Percentiles rank a stretch among this genome's conserved stretches.
phyloP scores from a whole-genome alignment of 2,888 invertebrate species.

The Stenodema calcarata region DNA sequence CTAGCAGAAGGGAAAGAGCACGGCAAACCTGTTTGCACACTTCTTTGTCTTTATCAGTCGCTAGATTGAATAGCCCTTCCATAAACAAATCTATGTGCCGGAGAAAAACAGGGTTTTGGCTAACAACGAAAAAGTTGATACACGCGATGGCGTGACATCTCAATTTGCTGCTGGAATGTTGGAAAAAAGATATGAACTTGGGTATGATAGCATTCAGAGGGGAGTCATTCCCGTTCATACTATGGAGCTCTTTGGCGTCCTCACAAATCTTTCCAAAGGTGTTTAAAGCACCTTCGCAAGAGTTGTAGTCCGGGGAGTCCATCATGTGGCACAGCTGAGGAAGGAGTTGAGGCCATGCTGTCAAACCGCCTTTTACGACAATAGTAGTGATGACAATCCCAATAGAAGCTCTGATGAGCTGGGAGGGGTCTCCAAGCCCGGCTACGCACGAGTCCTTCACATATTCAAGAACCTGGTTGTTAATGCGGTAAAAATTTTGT shows the following conservation, averaged over 20 bases:
- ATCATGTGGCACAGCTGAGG: constrained; percentile 92
- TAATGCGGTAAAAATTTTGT: constrained; percentile 86
- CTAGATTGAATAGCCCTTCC: constrained; percentile 60
- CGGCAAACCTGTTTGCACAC: constrained; percentile 98
- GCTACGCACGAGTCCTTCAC: constrained; percentile 95
- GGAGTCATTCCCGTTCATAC: constrained; percentile 84
- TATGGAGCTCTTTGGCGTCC: constrained; percentile 92
- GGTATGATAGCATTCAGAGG: constrained; percentile 94
- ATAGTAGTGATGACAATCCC: constrained; percentile 99
- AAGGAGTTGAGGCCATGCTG: constrained; percentile 92
- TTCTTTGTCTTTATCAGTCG: constrained; percentile 45
- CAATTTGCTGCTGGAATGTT: constrained; percentile 88
- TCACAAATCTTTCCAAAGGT: constrained; percentile 97
- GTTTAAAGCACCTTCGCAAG: constrained; percentile 97
- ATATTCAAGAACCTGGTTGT: constrained; percentile 89
- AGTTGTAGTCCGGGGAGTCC: constrained; percentile 93
- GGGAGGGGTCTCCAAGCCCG: constrained; percentile 93
- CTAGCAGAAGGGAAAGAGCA: constrained; percentile 93
- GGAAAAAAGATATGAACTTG: constrained; percentile 96
- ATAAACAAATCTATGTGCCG: constrained; percentile 91
- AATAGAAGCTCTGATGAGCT: constrained; percentile 94
- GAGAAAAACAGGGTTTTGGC: constrained; percentile 92
- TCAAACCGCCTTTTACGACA: constrained; percentile 89
- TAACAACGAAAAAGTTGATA: constrained; percentile 97
- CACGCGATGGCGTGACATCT: constrained; percentile 95